Evolutionary conservation across 1,140 invertebrate genomes (phyloP), one percentile per base, ranked within the genome.

Genomic region (Papilio aristodemus): DNA sequence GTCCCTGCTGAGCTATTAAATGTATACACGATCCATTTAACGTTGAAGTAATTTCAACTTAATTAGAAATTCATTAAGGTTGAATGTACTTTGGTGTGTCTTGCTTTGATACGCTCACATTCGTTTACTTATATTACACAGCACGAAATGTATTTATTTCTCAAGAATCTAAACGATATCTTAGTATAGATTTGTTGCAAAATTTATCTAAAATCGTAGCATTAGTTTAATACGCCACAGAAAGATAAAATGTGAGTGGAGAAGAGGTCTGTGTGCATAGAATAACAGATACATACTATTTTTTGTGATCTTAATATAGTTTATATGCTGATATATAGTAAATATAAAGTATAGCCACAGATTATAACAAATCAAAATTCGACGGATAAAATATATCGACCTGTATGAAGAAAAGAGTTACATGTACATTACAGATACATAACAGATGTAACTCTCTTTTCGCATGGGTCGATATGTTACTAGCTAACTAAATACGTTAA

Each of bases 1-100:
- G 46, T 50, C 46, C 17, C 46, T 50, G 46, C 46, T 50, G 46
- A 22, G 46, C 19, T 19, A 46, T 46, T 46, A 43, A 43, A 43
- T 17, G 17, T 46, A 46, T 32, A 32, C 27, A 2, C 27, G 27
- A 6, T 32, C 43, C n/a, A 50, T 50, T 19, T 50, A 22, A 19
- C 19, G 46, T 22, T 9, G 19, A 50, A 50, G 8, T 50, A 50
- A 50, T 50, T 22, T 50, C 46, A 50, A 22, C 46, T 50, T 13
- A 22, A 10, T 22, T 22, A 22, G 9, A 25, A n/a, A 50, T 22
- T 11, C 0, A 13, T 11, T 50, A 50, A 50, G 46, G 46, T 25
- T 50, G 8, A 50, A 50, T 50, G 46, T 50, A 50, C 46, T 9
- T 10, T 50, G 10, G 10, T 50, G 14, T 22, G 8, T 32, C 27